Base-by-base conservation (phyloP, 2,113 vertebrate genomes). In the Nesogale talazaci region DNA sequence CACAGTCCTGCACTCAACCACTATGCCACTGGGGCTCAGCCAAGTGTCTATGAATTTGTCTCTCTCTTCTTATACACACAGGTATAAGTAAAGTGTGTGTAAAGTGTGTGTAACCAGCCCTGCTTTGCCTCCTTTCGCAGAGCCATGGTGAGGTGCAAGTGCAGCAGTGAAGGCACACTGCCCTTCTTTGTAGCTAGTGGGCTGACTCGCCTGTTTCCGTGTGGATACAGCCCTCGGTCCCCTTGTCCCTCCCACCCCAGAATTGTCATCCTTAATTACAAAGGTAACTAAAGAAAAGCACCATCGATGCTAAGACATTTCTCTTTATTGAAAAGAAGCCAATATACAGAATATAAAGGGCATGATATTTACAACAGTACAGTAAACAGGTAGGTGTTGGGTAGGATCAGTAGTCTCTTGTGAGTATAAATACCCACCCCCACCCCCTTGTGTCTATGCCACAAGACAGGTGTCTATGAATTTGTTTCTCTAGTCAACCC, bases 301-400 rank as follows among this genome's bases (percentile, higher is more conserved):
- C 78, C 42, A 22, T 40, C 96, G 89, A 79, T 95, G 95, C 91
- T 90, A 96, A 94, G 92, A 97, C 94, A 97, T 97, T 95, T 97
- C 93, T 94, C 97, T 98, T 94, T 92, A 97, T 97, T 98, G 96
- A 97, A 98, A 98, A 98, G 91, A 93, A 97, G 97, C 98, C 94
- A 96, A 98, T 98, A 98, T 98, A 98, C 98, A 98, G 97, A 98
- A 97, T 98, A 98, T 75, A 98, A 98, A 98, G 97, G 94, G 98
- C 95, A 98, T 94, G 40, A 90, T 98, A 98, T 98, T 97, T 98
- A 98, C 98, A 98, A 95, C 95, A 96, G 96, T 96, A 97, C 86
- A 29, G 97, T 97, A 97, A 97, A 98, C 97, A 93, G 97, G 93
- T 97, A 96, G 83, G 70, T 96, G 96, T 97, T 96, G 70, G 92